Conservation (phyloP, 35 echinoderm and acorn worm species). For the Heliocidaris tuberculata region DNA sequence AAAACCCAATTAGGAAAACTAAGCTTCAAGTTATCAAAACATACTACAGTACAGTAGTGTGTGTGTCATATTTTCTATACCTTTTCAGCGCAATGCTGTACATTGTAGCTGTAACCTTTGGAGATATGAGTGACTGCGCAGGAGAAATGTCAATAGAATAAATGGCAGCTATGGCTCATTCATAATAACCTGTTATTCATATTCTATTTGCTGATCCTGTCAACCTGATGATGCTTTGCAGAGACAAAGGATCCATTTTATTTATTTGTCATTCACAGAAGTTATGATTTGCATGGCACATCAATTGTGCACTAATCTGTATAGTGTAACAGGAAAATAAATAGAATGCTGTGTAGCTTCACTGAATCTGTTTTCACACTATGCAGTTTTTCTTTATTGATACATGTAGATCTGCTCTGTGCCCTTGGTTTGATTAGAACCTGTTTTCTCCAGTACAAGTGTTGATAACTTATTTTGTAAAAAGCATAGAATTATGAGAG, state of each 20-base stretch:
- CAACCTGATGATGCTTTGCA: neutral
- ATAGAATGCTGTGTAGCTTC: neutral
- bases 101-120: neutral
- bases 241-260: neutral
- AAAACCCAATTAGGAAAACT: neutral
- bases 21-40: neutral
- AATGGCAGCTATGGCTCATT: neutral
- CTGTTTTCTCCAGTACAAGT: neutral
- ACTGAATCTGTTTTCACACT: neutral
- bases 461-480: no score
- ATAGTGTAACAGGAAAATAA: neutral
- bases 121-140: neutral
- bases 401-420: no score
- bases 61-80: neutral
- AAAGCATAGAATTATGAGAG: no score
- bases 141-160: neutral
- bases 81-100: neutral
- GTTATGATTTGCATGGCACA: neutral
- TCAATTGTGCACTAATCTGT: neutral
- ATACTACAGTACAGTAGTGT: neutral
- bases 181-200: neutral
- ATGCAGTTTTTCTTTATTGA: neutral
- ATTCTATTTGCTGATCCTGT: constrained; percentile 2
- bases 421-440: neutral
- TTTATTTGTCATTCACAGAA: neutral